Percentiles rank a stretch among this genome's conserved stretches.
These are phyloP conservation scores for Drosophila obscura DNA, from an alignment of 1,140 invertebrate genomes.

Conservation along the genomic window DNA sequence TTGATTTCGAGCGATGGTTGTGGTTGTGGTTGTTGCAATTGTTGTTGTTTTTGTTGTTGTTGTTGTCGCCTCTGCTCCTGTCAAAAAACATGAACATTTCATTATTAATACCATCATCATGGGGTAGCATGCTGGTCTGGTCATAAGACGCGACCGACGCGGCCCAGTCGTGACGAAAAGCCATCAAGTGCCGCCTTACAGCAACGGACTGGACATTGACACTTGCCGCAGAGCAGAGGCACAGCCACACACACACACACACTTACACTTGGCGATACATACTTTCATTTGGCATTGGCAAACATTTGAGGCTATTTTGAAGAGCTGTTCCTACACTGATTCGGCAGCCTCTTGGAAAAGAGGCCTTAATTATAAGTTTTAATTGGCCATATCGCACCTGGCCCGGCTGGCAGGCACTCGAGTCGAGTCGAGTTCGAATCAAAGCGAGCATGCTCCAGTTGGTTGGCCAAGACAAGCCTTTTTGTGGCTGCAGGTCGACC, in stretches of 20 bases:
- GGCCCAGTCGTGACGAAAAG: slow-evolving; percentile 71
- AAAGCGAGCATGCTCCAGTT: slow-evolving; percentile 39
- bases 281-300: slow-evolving; percentile 69
- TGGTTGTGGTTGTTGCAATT: slow-evolving; percentile 9
- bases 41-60: slow-evolving; percentile 9
- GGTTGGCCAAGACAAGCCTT: neutral
- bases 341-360: slow-evolving; percentile 17
- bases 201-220: slow-evolving; percentile 70
- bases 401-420: slow-evolving; percentile 10
- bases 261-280: slow-evolving; percentile 21
- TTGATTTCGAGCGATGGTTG: slow-evolving; percentile 55
- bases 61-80: slow-evolving; percentile 58
- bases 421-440: slow-evolving; percentile 11
- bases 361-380: slow-evolving; percentile 65
- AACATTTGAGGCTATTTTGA: slow-evolving; percentile 15
- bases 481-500: slow-evolving; percentile 44
- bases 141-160: slow-evolving; percentile 40
- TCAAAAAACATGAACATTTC: slow-evolving; percentile 76
- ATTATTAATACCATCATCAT: slow-evolving; percentile 71
- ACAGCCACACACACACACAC: neutral
- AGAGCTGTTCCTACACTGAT: slow-evolving; percentile 19
- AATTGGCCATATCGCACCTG: slow-evolving; percentile 58
- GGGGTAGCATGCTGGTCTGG: slow-evolving; percentile 16
- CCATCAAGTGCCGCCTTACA: slow-evolving; percentile 56
- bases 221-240: slow-evolving; percentile 56